phyloP scores from a whole-genome alignment of 2,888 invertebrate genomes.

The Euplagia quadripunctaria region DNA sequence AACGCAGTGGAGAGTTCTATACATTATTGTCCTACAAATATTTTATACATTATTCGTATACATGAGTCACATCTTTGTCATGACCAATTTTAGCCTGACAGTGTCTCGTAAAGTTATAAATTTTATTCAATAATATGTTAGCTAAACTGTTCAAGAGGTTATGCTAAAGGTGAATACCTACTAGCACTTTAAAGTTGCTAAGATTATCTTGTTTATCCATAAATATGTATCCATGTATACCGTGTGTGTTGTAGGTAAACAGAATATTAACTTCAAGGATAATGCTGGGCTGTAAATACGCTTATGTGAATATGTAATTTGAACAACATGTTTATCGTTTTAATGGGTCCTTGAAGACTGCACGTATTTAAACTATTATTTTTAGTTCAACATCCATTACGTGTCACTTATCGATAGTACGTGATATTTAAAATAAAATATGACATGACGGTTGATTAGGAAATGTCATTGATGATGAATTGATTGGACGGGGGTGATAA shows the following conservation, averaged over 20 bases:
- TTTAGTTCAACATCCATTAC: not conserved
- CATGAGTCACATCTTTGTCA: not conserved
- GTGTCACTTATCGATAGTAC: conserved; percentile 10
- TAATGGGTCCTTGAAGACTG: conserved; percentile 23
- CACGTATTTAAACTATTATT: conserved; percentile 11
- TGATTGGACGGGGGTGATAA: not conserved
- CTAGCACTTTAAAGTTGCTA: conserved; percentile 31
- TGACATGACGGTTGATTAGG: not conserved
- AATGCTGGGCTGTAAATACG: conserved; percentile 28
- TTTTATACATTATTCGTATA: not conserved
- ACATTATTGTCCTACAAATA: conserved; percentile 1
- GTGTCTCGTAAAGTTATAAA: not conserved
- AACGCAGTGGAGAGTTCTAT: not conserved
- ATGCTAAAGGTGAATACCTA: conserved; percentile 36
- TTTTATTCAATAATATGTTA: not conserved
- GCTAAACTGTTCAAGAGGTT: conserved; percentile 27
- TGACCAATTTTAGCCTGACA: not conserved
- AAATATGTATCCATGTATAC: conserved; percentile 32
- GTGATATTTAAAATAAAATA: conserved; percentile 4
- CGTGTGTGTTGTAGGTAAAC: conserved; percentile 34
- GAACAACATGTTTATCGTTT: conserved; percentile 18
- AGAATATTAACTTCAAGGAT: conserved; percentile 40
- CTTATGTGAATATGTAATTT: conserved; percentile 20
- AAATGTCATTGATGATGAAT: not conserved
- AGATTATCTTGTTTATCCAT: conserved; percentile 44